Conservation (phyloP, 53 echinoderm and acorn worm genomes). For the Actinopyga echinites region DNA sequence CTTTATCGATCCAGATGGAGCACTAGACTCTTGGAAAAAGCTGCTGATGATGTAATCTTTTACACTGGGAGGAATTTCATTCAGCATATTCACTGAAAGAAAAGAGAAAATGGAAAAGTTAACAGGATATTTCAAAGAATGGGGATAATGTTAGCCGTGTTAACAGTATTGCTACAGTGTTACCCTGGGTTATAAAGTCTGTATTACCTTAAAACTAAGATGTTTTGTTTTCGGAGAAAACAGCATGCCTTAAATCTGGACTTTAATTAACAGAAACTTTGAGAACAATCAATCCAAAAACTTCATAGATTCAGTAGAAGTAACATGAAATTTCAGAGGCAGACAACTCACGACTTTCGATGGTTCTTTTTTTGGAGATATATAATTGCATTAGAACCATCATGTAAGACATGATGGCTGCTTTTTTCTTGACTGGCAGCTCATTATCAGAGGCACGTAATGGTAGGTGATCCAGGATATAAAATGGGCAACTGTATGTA, state of each 20-base stretch:
- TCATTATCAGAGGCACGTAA: not conserved
- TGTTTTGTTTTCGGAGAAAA: too few relatives aligned
- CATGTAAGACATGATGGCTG: slow-evolving; percentile 12
- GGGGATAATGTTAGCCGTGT: too few relatives aligned
- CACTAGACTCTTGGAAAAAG: slow-evolving; percentile 3
- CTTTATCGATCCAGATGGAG: not conserved
- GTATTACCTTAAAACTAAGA: too few relatives aligned
- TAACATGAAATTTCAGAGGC: too few relatives aligned
- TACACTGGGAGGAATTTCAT: not conserved
- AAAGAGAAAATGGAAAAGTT: not conserved
- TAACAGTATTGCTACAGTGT: too few relatives aligned
- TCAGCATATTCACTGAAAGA: not conserved
- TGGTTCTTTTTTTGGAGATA: not conserved
- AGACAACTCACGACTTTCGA: not conserved
- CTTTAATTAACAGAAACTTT: too few relatives aligned
- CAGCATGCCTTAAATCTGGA: too few relatives aligned
- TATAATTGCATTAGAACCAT: slow-evolving; percentile 1
- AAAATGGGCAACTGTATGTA: not conserved
- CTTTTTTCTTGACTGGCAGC: not conserved
- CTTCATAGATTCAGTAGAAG: too few relatives aligned
- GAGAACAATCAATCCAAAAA: too few relatives aligned
- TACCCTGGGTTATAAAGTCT: too few relatives aligned
- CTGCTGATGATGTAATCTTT: not conserved
- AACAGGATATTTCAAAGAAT: too few relatives aligned
- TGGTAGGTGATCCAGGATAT: not conserved